phyloP scores from a whole-genome alignment of 2,113 vertebrate species.

The Hystrix cristata region DNA sequence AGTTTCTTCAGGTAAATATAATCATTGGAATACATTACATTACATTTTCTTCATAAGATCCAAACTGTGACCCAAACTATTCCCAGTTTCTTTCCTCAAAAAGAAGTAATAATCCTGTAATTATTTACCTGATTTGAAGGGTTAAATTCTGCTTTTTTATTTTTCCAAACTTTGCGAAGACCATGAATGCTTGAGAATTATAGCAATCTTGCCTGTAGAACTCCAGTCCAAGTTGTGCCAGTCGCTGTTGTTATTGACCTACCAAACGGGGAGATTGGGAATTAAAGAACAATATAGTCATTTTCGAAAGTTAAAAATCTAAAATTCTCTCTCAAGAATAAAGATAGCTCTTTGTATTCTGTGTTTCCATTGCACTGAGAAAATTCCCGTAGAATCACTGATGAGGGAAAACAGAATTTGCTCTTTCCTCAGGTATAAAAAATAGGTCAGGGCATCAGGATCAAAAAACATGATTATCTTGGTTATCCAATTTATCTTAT shows the following conservation, averaged over 20 bases:
- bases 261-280: neutral
- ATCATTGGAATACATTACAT: neutral
- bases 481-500: neutral
- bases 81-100: neutral
- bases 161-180: neutral
- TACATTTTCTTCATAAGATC: neutral
- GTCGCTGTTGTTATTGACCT: neutral
- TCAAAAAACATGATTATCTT: constrained; percentile 46
- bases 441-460: constrained; percentile 62
- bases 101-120: neutral
- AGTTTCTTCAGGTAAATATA: neutral
- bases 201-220: neutral
- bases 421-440: constrained; percentile 70
- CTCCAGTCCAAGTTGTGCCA: neutral
- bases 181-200: neutral
- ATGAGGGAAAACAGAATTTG: neutral
- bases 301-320: constrained; percentile 46
- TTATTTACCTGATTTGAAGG: constrained; percentile 5
- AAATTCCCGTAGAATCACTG: constrained; percentile 49
- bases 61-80: neutral
- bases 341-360: neutral
- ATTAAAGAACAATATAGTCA: neutral
- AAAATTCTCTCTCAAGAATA: constrained; percentile 47
- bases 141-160: neutral
- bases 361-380: neutral